These are phyloP conservation scores for Nothocercus nigrocapillus DNA, from an alignment of 2,113 vertebrate species.

Conservation along the genomic window DNA sequence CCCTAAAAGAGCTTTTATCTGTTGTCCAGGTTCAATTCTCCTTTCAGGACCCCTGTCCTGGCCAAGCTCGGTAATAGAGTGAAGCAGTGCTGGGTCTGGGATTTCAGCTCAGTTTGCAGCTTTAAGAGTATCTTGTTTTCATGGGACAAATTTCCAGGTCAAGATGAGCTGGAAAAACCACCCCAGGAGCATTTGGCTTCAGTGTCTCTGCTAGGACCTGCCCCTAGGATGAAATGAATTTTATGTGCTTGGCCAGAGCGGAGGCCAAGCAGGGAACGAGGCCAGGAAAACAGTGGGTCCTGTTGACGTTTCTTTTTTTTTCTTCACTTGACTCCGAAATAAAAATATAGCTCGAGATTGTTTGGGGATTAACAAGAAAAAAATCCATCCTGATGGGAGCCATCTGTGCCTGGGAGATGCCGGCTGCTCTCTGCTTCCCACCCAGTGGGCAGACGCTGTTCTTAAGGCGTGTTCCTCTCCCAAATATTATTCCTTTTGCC, in stretches of 20 bases:
- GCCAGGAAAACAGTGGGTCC: constrained; percentile 20
- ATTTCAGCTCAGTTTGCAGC: neutral
- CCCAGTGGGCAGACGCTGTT: neutral
- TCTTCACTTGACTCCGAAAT: constrained; percentile 14
- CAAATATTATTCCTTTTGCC: constrained; percentile 42
- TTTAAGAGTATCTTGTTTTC: neutral
- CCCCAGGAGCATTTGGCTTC: neutral
- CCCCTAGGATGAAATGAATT: neutral
- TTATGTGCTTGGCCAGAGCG: constrained; percentile 17
- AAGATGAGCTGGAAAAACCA: neutral
- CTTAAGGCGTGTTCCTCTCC: constrained; percentile 9
- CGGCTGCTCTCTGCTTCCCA: constrained; percentile 8
- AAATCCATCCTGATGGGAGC: constrained; percentile 52
- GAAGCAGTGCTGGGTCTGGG: neutral
- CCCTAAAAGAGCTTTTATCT: neutral
- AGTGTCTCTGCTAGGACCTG: neutral
- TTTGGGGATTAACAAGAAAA: constrained; percentile 44
- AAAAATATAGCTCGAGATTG: constrained; percentile 47
- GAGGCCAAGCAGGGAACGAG: neutral
- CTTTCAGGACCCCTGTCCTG: neutral
- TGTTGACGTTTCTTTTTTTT: neutral
- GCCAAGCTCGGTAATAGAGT: neutral
- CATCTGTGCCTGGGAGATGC: constrained; percentile 33
- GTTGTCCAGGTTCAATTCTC: neutral
- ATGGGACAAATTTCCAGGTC: neutral